Percentiles rank a stretch among this genome's conserved stretches.
phyloP scores from a whole-genome alignment of 2,888 invertebrate genomes.

The Diarsia mendica region DNA sequence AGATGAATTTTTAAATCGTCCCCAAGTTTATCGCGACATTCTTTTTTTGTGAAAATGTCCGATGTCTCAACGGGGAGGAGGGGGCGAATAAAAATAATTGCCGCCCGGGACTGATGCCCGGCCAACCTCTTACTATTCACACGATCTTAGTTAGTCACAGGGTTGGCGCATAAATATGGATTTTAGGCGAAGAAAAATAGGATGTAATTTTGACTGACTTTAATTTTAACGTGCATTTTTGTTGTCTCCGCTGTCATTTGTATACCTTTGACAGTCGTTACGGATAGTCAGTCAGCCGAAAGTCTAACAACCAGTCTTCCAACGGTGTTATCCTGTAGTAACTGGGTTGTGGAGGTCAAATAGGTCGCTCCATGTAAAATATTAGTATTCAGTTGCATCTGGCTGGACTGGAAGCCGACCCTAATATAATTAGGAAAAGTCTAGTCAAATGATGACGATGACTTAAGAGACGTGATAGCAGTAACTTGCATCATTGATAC shows the following conservation, averaged over 20 bases:
- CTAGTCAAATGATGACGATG: neutral
- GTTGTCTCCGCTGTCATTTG: neutral
- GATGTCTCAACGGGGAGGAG: slow-evolving; percentile 61
- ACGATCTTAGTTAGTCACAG: slow-evolving; percentile 76
- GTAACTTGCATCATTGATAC: neutral
- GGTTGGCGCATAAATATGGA: slow-evolving; percentile 68
- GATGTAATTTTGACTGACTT: neutral
- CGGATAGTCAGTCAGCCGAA: neutral
- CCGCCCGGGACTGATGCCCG: slow-evolving; percentile 76
- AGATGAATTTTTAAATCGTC: slow-evolving; percentile 74
- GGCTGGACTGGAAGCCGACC: neutral
- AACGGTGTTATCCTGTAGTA: neutral
- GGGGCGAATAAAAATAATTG: slow-evolving; percentile 87
- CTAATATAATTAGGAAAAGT: neutral
- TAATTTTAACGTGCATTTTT: neutral
- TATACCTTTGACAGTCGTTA: neutral
- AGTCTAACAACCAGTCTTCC: neutral
- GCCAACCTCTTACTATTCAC: slow-evolving; percentile 83
- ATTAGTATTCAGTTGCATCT: neutral
- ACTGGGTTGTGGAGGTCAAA: neutral
- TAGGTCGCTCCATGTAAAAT: neutral
- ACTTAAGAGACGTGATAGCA: neutral
- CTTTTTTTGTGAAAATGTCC: slow-evolving; percentile 58
- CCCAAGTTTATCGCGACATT: slow-evolving; percentile 57
- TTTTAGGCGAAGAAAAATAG: neutral